phyloP scores from a whole-genome alignment of 2,797 vertebrate genomes.

The Tolypeutes matacus region DNA sequence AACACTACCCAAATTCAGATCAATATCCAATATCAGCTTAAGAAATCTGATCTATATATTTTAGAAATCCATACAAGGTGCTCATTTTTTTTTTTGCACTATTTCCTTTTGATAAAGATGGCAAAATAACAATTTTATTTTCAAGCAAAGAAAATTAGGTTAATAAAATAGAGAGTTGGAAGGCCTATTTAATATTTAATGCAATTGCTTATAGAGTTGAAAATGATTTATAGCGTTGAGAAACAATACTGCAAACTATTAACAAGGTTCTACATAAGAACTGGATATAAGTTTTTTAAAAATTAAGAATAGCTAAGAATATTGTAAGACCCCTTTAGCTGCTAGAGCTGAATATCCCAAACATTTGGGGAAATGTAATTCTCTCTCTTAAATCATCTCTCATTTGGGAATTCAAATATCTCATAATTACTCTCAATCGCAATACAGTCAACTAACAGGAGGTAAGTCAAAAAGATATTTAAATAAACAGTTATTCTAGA shows the following conservation, averaged over 20 bases:
- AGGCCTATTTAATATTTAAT: constrained; percentile 84
- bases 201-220: constrained; percentile 73
- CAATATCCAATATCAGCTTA: neutral
- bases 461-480: neutral
- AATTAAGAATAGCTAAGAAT: neutral
- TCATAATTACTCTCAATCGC: neutral
- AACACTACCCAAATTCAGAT: neutral
- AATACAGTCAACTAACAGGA: neutral
- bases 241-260: neutral
- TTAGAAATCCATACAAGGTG: neutral
- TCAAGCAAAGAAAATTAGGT: constrained; percentile 71
- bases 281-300: neutral
- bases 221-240: constrained; percentile 71
- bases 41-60: neutral
- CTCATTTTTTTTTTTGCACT: neutral
- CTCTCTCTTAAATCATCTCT: neutral
- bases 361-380: neutral
- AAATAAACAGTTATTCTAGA: neutral
- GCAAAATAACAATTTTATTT: constrained; percentile 69
- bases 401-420: neutral
- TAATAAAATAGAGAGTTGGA: constrained; percentile 78
- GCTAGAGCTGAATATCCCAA: neutral
- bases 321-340: rapidly evolving
- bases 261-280: neutral
- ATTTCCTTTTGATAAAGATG: neutral